Base-by-base conservation (phyloP, 2,888 invertebrate genomes). In the Agonum fuliginosum region DNA sequence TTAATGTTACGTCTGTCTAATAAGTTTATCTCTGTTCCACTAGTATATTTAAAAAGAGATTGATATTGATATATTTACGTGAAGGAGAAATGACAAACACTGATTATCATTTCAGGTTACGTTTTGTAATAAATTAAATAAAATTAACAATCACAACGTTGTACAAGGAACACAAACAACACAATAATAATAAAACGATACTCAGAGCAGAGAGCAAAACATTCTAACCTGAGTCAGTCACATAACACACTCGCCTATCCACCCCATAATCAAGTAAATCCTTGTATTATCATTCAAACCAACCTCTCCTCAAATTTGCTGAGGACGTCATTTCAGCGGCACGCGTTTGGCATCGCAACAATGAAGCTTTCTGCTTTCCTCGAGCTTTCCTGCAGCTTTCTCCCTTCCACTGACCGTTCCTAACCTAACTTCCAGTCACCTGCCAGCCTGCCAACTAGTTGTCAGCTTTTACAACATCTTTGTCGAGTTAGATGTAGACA, bases 371-470 rank as follows among this genome's bases (percentile, higher is more conserved):
- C 4, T 48, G n/a, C 1, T 37, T 1, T 37, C n/a, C n/a, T n/a
- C n/a, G n/a, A 1, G 4, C 14, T 17, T 48, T 17, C 4, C 17
- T 8, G 0, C 12, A 1, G 10, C n/a, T n/a, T n/a, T n/a, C 5
- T 30, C 30, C 37, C 37, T 37, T 37, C 37, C n/a, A 10, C 12
- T 37, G 37, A 37, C 37, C 37, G 37, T 37, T 37, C 37, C 37
- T 37, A 37, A 37, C 62, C 10, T 10, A 62, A 14, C 24, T 27
- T n/a, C 30, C 14, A 62, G 12, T 62, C 17, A 30, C 37, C n/a
- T 37, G 37, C 37, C 37, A 37, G 37, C 62, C 62, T 62, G 62
- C 30, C 62, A 62, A 5, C 62, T 62, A 62, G 62, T 24, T 62
- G 62, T 30, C 27, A 62, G 30, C 12, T 14, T 48, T 4, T 48